phyloP scores from a whole-genome alignment of 1,140 invertebrate species.

The Gonioctena quinquepunctata region DNA sequence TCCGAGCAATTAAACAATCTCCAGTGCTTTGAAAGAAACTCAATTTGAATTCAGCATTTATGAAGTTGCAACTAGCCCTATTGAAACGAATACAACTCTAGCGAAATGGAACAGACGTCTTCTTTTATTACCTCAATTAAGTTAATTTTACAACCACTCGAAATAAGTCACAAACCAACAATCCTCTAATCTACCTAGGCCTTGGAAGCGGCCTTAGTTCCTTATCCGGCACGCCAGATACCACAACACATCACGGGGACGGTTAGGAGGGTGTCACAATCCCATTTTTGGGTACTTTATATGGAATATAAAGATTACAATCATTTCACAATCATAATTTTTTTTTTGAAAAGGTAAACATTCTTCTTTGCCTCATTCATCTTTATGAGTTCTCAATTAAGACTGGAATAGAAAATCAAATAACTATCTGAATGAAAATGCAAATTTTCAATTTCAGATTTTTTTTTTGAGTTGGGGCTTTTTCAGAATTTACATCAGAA shows the following conservation, averaged over 20 bases:
- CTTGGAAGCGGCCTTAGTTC: conserved; percentile 21
- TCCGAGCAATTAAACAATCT: conserved; percentile 4
- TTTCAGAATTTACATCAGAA: too few species aligned
- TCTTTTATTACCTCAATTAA: conserved; percentile 42
- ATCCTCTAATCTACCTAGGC: conserved; percentile 34
- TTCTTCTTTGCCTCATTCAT: neutral
- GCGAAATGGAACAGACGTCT: conserved; percentile 29
- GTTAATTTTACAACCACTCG: conserved; percentile 42
- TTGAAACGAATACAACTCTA: conserved; percentile 30
- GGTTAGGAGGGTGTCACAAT: too few species aligned
- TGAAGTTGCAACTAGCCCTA: conserved; percentile 4
- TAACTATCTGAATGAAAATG: too few species aligned
- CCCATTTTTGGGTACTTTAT: too few species aligned
- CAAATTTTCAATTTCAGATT: too few species aligned
- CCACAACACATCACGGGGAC: too few species aligned
- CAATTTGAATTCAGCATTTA: conserved; percentile 2
- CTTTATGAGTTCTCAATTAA: neutral
- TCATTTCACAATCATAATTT: neutral
- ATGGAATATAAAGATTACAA: neutral
- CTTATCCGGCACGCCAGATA: conserved; percentile 26
- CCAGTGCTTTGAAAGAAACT: neutral
- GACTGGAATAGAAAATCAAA: too few species aligned
- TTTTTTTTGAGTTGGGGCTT: too few species aligned
- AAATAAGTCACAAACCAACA: conserved; percentile 39
- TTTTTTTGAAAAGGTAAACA: neutral